Evolutionary conservation across 2,888 invertebrate species (phyloP), one percentile per base, ranked within the genome.

Genomic region (Zhuqinia jingwanae): DNA sequence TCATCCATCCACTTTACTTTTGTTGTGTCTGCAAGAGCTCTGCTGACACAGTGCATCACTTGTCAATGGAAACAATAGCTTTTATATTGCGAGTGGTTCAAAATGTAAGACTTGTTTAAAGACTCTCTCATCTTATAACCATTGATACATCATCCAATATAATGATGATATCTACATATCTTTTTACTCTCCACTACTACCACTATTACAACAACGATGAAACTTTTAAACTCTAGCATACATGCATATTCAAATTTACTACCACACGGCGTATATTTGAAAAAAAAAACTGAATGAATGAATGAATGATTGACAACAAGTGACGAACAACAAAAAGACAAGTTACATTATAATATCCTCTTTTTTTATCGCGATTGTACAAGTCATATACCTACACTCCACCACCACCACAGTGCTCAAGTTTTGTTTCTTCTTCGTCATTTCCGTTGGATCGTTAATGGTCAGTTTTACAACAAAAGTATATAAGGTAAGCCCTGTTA

Each of bases 31-130:
- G 2, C 63, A 25, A 42, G 63, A 25, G 27, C 27, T 53, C 17
- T 75, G 75, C 75, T 75, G 75, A 75, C 75, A n/a, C 75, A 53
- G 25, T 50, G 27, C 75, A 53, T 53, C 75, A 50, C 75, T 53
- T 75, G 75, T 75, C 53, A 75, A 53, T 75, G 75, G 53, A 53
- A 73, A 75, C 75, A 75, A 75, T 75, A 75, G 53, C 5, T 17
- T 75, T 75, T 50, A 25, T 53, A 53, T 53, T 27, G 68, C 13
- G 45, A 45, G 22, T 13, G 42, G 68, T 25, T 45, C 22, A 68
- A 8, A 30, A 15, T 30, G 27, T 63, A 68, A 45, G 22, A 68
- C 22, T 68, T 68, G 42, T 42, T 50, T 22, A 11, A 45, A 65
- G 60, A 30, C 27, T 27, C 60, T n/a, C 65, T 65, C 65, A 42